Evolutionary conservation across 2,797 vertebrate genomes (phyloP).

Genomic region (Monodelphis domestica): DNA sequence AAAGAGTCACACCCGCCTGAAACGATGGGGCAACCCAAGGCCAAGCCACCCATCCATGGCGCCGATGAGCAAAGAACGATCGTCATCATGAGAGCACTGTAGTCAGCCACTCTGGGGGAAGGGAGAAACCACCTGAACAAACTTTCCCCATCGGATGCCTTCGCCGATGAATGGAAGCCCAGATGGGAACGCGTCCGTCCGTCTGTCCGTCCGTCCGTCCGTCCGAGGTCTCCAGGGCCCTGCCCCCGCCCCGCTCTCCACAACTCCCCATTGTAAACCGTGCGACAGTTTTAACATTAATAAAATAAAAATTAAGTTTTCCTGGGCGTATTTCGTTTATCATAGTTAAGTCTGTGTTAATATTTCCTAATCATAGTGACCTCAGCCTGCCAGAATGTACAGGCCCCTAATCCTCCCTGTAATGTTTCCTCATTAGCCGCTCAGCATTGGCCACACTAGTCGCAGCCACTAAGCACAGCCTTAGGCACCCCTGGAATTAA

Average conservation of each 20-base stretch:
- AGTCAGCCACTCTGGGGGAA: constrained; percentile 41
- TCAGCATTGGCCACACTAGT: constrained; percentile 93
- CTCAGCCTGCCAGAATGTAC: constrained; percentile 87
- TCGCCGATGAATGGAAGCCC: background rate
- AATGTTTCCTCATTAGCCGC: constrained; percentile 96
- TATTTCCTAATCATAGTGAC: constrained; percentile 86
- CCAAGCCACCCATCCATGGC: background rate
- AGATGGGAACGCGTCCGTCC: too few relatives aligned
- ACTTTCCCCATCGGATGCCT: background rate
- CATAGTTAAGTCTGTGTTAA: constrained; percentile 82
- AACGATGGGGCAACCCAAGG: too few relatives aligned
- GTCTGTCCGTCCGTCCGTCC: too few relatives aligned
- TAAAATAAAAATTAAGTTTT: constrained; percentile 81
- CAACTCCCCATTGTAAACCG: constrained; percentile 68
- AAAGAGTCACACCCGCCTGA: too few relatives aligned
- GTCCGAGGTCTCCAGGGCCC: background rate
- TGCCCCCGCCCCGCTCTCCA: constrained; percentile 20
- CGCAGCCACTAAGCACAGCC: constrained; percentile 89
- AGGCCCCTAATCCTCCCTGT: constrained; percentile 91
- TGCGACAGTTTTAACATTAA: constrained; percentile 62
- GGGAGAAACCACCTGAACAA: background rate
- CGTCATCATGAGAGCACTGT: constrained; percentile 8
- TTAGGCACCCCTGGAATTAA: constrained; percentile 98
- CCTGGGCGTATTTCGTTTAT: constrained; percentile 82
- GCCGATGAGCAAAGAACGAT: constrained; percentile 16